Conservation (phyloP, 2,888 invertebrate species). For the Chrysomela aeneicollis region DNA sequence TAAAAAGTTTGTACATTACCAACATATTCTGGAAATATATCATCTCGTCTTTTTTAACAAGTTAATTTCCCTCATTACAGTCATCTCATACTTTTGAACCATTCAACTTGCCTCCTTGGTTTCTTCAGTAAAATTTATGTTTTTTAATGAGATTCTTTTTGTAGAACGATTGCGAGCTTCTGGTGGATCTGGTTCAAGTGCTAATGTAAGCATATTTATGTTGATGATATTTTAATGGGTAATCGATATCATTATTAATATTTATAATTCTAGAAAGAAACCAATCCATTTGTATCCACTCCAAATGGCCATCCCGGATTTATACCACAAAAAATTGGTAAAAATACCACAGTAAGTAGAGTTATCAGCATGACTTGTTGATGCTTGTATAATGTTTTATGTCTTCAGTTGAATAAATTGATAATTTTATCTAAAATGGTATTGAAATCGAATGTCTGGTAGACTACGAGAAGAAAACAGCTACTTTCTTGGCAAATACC, state of each 20-base stretch:
- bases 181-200: slow-evolving; percentile 63
- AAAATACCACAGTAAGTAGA: slow-evolving; percentile 64
- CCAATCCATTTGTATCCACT: slow-evolving; percentile 87
- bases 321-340: slow-evolving; percentile 92
- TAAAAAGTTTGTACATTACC: not conserved
- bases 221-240: slow-evolving; percentile 9
- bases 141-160: slow-evolving; percentile 45
- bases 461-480: no score
- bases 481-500: no score
- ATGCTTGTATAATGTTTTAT: no score
- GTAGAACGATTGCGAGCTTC: slow-evolving; percentile 69
- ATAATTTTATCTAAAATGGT: no score
- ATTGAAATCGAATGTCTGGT: no score
- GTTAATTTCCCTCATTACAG: not conserved
- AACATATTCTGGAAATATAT: no score
- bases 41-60: no score
- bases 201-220: slow-evolving; percentile 59
- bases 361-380: slow-evolving; percentile 9
- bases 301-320: slow-evolving; percentile 92
- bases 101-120: not conserved
- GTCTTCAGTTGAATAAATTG: no score
- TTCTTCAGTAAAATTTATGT: not conserved
- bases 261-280: slow-evolving; percentile 64
- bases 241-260: slow-evolving; percentile 17
- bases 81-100: not conserved